Percentiles rank a stretch among this genome's conserved stretches.
Evolutionary conservation across 2,888 invertebrate genomes (phyloP).

Genomic region (Tuta absoluta): DNA sequence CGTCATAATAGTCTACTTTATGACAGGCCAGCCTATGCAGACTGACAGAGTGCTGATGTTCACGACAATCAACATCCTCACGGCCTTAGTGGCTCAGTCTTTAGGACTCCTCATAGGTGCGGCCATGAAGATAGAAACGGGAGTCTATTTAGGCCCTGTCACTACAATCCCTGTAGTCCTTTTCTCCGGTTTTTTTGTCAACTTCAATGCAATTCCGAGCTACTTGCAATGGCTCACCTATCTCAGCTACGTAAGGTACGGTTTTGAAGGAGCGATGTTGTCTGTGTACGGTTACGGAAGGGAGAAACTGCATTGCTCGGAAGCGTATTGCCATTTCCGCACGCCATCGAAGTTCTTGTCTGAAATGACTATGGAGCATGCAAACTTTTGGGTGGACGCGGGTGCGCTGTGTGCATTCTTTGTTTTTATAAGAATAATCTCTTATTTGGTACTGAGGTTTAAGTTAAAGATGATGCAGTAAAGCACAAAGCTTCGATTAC

Average conservation of each 20-base stretch:
- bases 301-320: slow-evolving; percentile 89
- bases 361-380: slow-evolving; percentile 90
- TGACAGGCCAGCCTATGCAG: slow-evolving; percentile 97
- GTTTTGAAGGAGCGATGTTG: slow-evolving; percentile 95
- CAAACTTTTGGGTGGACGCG: slow-evolving; percentile 91
- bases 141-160: slow-evolving; percentile 91
- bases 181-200: slow-evolving; percentile 97
- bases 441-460: slow-evolving; percentile 91
- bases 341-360: slow-evolving; percentile 91
- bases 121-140: slow-evolving; percentile 91
- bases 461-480: slow-evolving; percentile 84
- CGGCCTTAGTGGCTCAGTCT: slow-evolving; percentile 95
- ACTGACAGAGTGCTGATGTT: slow-evolving; percentile 90
- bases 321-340: slow-evolving; percentile 91
- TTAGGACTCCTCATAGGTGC: slow-evolving; percentile 96
- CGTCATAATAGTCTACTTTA: slow-evolving; percentile 95
- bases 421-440: slow-evolving; percentile 87
- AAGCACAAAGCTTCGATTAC: slow-evolving; percentile 40
- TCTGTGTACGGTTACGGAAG: slow-evolving; percentile 94
- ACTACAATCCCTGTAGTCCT: slow-evolving; percentile 94
- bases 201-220: slow-evolving; percentile 93
- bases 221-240: slow-evolving; percentile 95
- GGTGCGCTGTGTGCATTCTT: slow-evolving; percentile 91
- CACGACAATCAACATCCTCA: slow-evolving; percentile 86
- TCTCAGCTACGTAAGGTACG: slow-evolving; percentile 92